Percentiles rank a stretch among this genome's conserved stretches.
phyloP scores from a whole-genome alignment of 2,888 invertebrate species.

The Gymnoscelis rufifasciata region DNA sequence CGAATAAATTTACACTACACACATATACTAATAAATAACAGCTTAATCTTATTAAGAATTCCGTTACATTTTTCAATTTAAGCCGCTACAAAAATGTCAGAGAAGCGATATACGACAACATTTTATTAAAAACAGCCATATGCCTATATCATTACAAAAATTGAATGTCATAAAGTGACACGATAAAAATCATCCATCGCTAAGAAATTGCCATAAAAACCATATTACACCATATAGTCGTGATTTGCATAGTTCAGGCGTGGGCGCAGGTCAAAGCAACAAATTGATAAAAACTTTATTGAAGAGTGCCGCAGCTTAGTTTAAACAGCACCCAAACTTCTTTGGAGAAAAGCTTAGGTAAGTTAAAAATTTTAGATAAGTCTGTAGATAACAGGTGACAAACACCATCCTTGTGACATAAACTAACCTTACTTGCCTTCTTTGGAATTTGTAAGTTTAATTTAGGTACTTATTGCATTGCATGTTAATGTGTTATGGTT shows the following conservation, averaged over 20 bases:
- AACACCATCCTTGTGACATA: too few relatives aligned
- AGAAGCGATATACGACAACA: neutral
- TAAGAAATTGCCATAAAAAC: conserved; percentile 29
- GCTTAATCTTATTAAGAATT: too few relatives aligned
- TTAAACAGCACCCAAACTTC: conserved; percentile 2
- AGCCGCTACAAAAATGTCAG: neutral
- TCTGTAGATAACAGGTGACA: too few relatives aligned
- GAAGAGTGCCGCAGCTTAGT: conserved; percentile 9
- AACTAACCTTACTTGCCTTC: too few relatives aligned
- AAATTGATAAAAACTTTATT: conserved; percentile 26
- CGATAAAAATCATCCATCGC: conserved; percentile 26
- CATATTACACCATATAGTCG: conserved; percentile 27
- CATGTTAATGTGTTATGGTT: too few relatives aligned
- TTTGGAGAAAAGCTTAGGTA: too few relatives aligned
- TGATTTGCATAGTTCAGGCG: conserved; percentile 47
- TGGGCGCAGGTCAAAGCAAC: conserved; percentile 41
- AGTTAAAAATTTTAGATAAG: too few relatives aligned
- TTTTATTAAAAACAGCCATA: conserved; percentile 1
- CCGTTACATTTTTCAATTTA: neutral
- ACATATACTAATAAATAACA: too few relatives aligned
- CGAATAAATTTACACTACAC: too few relatives aligned
- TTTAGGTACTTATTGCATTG: too few relatives aligned
- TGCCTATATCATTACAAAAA: conserved; percentile 7
- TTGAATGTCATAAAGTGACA: conserved; percentile 23
- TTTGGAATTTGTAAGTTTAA: too few relatives aligned